Conservation (phyloP, 2,797 vertebrate genomes). For the Coilia nasus region DNA sequence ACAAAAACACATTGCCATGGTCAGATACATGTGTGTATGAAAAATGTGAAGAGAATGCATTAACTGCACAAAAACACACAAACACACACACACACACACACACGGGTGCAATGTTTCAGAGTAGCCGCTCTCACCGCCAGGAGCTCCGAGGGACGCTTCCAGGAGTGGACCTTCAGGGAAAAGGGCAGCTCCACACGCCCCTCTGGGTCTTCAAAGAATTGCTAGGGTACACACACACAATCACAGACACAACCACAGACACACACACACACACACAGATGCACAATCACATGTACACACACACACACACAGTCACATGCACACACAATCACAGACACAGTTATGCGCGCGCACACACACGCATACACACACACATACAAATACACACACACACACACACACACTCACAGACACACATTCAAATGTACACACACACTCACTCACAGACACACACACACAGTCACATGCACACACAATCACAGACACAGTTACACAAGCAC, state of each 20-base stretch:
- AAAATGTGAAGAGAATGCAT: no score
- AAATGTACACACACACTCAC: no score
- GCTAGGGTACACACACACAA: conserved; percentile 61
- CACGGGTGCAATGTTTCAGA: no score
- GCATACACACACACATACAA: no score
- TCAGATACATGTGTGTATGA: no score
- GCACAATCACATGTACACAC: no score
- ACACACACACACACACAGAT: not conserved
- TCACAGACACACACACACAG: no score
- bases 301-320: not conserved
- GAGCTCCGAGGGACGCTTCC: conserved; percentile 89
- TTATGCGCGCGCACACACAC: no score
- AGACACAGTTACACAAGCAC: no score
- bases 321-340: not conserved
- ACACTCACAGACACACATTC: no score
- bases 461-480: no score
- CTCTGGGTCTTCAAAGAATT: conserved; percentile 88
- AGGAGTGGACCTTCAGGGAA: conserved; percentile 82
- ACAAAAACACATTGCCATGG: not conserved
- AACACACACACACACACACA: not conserved
- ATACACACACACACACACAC: no score
- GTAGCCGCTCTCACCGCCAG: conserved; percentile 74
- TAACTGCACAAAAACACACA: not conserved
- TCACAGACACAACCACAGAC: not conserved
- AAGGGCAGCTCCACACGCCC: conserved; percentile 83